A percentile compares a stretch with the other conserved stretches of the same genome.
Evolutionary conservation across 2,797 vertebrate genomes (phyloP).

Genomic region (Telmatherina bonti): DNA sequence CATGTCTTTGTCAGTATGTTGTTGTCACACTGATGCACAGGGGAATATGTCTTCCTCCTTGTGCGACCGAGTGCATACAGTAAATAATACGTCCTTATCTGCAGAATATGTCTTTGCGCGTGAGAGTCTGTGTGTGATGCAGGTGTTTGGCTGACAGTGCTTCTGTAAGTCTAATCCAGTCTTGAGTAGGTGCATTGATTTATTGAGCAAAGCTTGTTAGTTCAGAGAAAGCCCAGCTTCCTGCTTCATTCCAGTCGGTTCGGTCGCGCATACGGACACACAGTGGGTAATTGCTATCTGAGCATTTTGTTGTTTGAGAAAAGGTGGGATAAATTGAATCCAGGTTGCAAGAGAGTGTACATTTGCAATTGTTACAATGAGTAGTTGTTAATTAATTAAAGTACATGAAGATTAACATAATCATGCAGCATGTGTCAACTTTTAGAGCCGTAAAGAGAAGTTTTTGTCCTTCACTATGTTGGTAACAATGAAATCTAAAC

Average conservation of each 20-base stretch:
- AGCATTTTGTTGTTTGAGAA: slow-evolving; percentile 17
- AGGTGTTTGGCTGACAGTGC: slow-evolving; percentile 37
- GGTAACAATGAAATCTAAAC: background rate
- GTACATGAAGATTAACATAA: background rate
- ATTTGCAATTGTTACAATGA: background rate
- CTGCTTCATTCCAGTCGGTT: slow-evolving; percentile 55
- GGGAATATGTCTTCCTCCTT: slow-evolving; percentile 30
- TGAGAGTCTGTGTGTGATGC: slow-evolving; percentile 22
- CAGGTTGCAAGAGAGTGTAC: slow-evolving; percentile 13
- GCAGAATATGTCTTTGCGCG: slow-evolving; percentile 1
- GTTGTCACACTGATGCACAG: slow-evolving; percentile 8
- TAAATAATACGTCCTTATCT: background rate
- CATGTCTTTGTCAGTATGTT: slow-evolving; percentile 6
- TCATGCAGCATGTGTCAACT: background rate
- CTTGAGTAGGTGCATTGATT: slow-evolving; percentile 73
- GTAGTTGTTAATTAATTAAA: background rate
- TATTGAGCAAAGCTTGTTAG: slow-evolving; percentile 70
- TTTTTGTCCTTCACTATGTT: too few species aligned
- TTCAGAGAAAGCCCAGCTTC: slow-evolving; percentile 42
- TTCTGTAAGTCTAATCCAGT: slow-evolving; percentile 74
- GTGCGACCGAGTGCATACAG: slow-evolving; percentile 17
- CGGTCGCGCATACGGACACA: background rate
- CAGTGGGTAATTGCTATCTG: slow-evolving; percentile 6
- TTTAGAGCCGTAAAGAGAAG: background rate
- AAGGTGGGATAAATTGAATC: slow-evolving; percentile 13